Evolutionary conservation across 2,113 vertebrate genomes (phyloP).

Genomic region (Uria lomvia): DNA sequence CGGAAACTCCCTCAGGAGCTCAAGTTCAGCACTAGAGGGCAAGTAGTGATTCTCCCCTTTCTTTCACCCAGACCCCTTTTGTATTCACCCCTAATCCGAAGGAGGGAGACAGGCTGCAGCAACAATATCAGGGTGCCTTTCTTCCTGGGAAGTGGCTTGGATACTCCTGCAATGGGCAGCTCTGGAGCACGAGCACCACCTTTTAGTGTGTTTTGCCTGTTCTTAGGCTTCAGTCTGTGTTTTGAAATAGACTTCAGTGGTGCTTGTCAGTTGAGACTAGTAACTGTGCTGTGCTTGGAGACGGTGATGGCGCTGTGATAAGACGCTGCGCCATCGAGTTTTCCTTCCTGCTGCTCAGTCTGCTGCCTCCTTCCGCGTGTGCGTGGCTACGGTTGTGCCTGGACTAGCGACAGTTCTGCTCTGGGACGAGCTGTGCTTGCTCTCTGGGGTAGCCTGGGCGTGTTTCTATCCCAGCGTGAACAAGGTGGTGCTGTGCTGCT

Average conservation of each 20-base stretch:
- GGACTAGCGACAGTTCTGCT: not conserved
- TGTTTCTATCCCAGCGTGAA: not conserved
- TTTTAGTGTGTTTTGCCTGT: not conserved
- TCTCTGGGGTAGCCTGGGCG: rapidly evolving
- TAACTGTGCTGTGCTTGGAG: not conserved
- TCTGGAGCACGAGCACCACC: not conserved
- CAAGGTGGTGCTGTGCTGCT: not conserved
- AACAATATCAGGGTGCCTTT: not conserved
- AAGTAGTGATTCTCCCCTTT: not conserved
- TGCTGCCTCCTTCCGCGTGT: not conserved
- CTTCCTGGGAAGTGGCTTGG: not conserved
- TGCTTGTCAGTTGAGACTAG: not conserved
- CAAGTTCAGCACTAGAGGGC: not conserved
- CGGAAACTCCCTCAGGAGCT: not conserved
- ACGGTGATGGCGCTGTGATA: rapidly evolving
- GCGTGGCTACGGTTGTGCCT: rapidly evolving
- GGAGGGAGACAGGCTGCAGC: not conserved
- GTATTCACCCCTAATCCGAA: not conserved
- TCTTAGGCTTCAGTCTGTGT: not conserved
- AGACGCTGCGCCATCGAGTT: rapidly evolving
- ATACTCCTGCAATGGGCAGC: not conserved
- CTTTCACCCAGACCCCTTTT: not conserved
- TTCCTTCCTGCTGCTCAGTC: not conserved
- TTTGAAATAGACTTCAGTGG: not conserved
- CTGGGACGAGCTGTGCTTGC: not conserved